phyloP scores from a whole-genome alignment of 2,888 invertebrate species.

The Thysanoteuthis rhombus region DNA sequence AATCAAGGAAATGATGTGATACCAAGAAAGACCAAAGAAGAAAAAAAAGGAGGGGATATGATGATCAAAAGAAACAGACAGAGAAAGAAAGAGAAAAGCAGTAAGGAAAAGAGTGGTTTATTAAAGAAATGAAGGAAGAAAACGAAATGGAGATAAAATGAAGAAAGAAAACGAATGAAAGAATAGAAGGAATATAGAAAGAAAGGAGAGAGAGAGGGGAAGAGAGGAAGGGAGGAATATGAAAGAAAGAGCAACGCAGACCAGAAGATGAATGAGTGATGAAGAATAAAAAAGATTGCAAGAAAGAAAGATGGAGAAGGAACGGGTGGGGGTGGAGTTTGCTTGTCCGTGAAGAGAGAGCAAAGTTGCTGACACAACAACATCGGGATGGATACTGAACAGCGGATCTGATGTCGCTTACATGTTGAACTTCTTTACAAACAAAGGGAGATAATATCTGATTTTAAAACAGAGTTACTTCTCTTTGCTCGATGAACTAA shows the following conservation, averaged over 20 bases:
- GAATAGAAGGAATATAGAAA: background rate
- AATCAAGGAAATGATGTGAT: too few relatives aligned
- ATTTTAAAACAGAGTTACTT: too few relatives aligned
- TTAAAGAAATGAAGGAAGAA: background rate
- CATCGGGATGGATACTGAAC: conserved; percentile 1
- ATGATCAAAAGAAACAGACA: too few relatives aligned
- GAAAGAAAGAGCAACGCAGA: background rate
- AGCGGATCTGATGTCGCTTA: background rate
- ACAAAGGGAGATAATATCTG: background rate
- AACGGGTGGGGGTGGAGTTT: background rate
- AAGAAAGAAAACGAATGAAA: background rate
- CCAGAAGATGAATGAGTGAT: background rate
- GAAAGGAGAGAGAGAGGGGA: background rate
- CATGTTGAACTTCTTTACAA: background rate
- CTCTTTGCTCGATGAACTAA: too few relatives aligned
- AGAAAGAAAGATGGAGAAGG: background rate
- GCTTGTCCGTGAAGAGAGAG: background rate
- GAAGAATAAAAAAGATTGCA: background rate
- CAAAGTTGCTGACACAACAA: background rate
- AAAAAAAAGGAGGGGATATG: too few relatives aligned
- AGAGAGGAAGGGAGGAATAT: background rate
- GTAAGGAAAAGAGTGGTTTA: background rate
- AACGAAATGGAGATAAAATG: background rate
- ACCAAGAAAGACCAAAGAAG: too few relatives aligned
- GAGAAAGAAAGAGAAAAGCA: too few relatives aligned